Conservation (phyloP, 2,888 invertebrate genomes). For the Formica aserva region DNA sequence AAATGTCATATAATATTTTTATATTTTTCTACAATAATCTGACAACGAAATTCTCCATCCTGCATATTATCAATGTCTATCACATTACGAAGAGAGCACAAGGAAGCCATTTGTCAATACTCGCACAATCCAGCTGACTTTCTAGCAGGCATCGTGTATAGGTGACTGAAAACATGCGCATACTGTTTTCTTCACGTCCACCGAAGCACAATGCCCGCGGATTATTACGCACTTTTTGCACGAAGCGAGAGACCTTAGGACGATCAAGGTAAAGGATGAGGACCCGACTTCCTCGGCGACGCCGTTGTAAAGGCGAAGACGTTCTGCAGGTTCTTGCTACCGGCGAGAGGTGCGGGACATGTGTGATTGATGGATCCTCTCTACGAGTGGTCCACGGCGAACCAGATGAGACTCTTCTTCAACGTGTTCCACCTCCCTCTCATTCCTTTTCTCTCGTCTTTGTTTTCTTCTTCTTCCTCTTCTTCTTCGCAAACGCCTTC, state of each 20-base stretch:
- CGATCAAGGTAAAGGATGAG: constrained; percentile 67
- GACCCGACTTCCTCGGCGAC: constrained; percentile 76
- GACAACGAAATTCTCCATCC: background rate
- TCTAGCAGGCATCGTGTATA: constrained; percentile 8
- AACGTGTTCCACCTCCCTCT: constrained; percentile 58
- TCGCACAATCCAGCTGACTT: constrained; percentile 35
- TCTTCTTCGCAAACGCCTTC: constrained; percentile 68
- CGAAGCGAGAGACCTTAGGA: constrained; percentile 61
- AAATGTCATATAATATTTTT: background rate
- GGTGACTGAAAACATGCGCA: constrained; percentile 47
- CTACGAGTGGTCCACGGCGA: constrained; percentile 79
- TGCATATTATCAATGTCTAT: background rate
- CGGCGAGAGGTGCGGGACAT: constrained; percentile 80
- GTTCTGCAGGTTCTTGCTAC: constrained; percentile 82
- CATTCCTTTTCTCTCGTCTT: constrained; percentile 51
- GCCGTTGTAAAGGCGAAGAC: constrained; percentile 78
- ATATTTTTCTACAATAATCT: background rate
- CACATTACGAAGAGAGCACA: background rate
- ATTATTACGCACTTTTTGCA: constrained; percentile 77
- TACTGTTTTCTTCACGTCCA: constrained; percentile 64
- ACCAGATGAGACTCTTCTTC: constrained; percentile 70
- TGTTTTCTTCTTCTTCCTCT: constrained; percentile 66
- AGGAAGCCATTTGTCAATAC: constrained; percentile 47
- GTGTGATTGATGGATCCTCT: constrained; percentile 84
- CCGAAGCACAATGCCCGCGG: constrained; percentile 62